phyloP scores from a whole-genome alignment of 2,888 invertebrate species.

The Oligia fasciuncula region DNA sequence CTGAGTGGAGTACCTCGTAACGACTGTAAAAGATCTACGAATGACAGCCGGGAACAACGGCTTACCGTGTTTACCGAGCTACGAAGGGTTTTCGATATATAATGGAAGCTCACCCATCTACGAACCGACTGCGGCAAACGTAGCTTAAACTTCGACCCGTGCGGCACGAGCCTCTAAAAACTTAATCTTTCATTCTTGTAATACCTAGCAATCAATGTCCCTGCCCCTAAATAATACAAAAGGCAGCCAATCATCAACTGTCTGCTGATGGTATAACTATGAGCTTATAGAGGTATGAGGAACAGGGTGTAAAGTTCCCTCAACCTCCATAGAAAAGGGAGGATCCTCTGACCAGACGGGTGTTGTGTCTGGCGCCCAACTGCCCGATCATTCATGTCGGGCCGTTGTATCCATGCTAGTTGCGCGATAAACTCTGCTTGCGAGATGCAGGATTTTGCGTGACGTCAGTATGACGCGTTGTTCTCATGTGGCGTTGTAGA shows the following conservation, averaged over 20 bases:
- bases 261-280: constrained; percentile 2
- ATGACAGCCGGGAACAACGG: neutral
- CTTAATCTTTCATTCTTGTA: neutral
- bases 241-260: constrained; percentile 11
- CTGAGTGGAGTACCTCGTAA: neutral
- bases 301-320: too few species aligned
- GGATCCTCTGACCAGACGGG: too few species aligned
- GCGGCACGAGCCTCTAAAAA: neutral
- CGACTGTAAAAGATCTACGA: neutral
- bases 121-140: neutral
- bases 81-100: neutral
- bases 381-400: too few species aligned
- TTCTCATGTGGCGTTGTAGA: too few species aligned
- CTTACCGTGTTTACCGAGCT: neutral
- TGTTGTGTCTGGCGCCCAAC: too few species aligned
- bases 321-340: too few species aligned
- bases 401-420: too few species aligned
- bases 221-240: constrained; percentile 7
- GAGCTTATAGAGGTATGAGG: too few species aligned
- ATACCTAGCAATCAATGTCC: neutral
- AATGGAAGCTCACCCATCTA: neutral
- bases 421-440: too few species aligned
- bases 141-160: neutral
- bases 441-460: too few species aligned
- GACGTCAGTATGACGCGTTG: too few species aligned